Evolutionary conservation across 2,797 vertebrate species (phyloP).

Genomic region (Sphaeramia orbicularis): DNA sequence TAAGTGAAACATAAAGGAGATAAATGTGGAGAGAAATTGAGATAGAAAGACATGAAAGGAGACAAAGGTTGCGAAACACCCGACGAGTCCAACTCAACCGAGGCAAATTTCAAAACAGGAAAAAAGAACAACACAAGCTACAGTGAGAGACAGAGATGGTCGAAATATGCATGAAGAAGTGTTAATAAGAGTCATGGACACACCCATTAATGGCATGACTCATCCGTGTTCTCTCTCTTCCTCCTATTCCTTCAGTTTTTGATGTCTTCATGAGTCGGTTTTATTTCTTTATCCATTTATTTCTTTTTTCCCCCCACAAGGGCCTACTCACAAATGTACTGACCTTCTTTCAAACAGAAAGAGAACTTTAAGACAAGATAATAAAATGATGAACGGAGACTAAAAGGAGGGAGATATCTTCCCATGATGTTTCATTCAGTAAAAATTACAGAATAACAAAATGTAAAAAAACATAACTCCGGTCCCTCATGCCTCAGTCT

Average conservation of each 20-base stretch:
- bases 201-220: slow-evolving; percentile 66
- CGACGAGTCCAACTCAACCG: slow-evolving; percentile 14
- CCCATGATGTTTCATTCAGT: slow-evolving; percentile 38
- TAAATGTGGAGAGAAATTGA: slow-evolving; percentile 1
- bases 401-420: slow-evolving; percentile 19
- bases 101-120: slow-evolving; percentile 7
- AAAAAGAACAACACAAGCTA: not conserved
- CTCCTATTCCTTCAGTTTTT: slow-evolving; percentile 62
- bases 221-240: slow-evolving; percentile 51
- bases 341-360: slow-evolving; percentile 72
- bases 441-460: slow-evolving; percentile 54
- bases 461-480: slow-evolving; percentile 31
- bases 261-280: slow-evolving; percentile 67
- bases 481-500: slow-evolving; percentile 29
- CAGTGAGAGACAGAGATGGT: slow-evolving; percentile 22
- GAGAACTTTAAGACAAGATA: slow-evolving; percentile 40
- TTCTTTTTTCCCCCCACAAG: slow-evolving; percentile 57
- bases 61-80: not conserved
- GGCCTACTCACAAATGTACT: slow-evolving; percentile 53
- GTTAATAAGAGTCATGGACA: slow-evolving; percentile 74
- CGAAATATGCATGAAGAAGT: slow-evolving; percentile 61
- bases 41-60: slow-evolving; percentile 9
- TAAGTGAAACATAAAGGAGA: not conserved
- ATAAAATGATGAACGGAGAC: slow-evolving; percentile 25
- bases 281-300: slow-evolving; percentile 70